A percentile compares a stretch with the other conserved stretches of the same genome.
Evolutionary conservation across 1,140 invertebrate genomes (phyloP).

Genomic region (Aphidius ervi): DNA sequence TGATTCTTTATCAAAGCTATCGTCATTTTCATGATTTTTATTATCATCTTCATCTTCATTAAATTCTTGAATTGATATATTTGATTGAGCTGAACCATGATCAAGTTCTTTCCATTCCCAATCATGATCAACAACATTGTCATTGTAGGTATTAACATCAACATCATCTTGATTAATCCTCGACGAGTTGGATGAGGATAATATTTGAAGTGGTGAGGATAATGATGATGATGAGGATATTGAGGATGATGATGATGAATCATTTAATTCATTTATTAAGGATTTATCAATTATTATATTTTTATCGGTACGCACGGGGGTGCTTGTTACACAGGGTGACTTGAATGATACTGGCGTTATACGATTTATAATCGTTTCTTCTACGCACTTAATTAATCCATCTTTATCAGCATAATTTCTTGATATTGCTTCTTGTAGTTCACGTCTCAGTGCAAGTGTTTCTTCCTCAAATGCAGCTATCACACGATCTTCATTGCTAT

Average conservation of each 20-base stretch:
- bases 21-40: background rate
- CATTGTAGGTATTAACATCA: background rate
- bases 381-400: slow-evolving; percentile 37
- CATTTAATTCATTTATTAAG: background rate
- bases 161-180: slow-evolving; percentile 16
- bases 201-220: slow-evolving; percentile 10
- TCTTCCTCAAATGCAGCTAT: slow-evolving; percentile 52
- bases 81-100: background rate
- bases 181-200: slow-evolving; percentile 26
- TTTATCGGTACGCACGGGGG: slow-evolving; percentile 46
- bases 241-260: slow-evolving; percentile 14
- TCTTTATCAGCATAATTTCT: slow-evolving; percentile 43
- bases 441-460: slow-evolving; percentile 45
- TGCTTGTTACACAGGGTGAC: slow-evolving; percentile 43
- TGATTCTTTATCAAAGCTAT: slow-evolving; percentile 3
- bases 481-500: slow-evolving; percentile 46
- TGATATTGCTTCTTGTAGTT: slow-evolving; percentile 47
- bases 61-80: background rate
- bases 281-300: slow-evolving; percentile 19
- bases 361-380: slow-evolving; percentile 34
- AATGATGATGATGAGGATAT: slow-evolving; percentile 9
- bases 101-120: slow-evolving; percentile 18
- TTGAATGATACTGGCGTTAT: slow-evolving; percentile 44
- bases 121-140: slow-evolving; percentile 16
- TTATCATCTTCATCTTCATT: slow-evolving; percentile 8